Conservation (phyloP, 2,113 vertebrate genomes). For the Parus major region DNA sequence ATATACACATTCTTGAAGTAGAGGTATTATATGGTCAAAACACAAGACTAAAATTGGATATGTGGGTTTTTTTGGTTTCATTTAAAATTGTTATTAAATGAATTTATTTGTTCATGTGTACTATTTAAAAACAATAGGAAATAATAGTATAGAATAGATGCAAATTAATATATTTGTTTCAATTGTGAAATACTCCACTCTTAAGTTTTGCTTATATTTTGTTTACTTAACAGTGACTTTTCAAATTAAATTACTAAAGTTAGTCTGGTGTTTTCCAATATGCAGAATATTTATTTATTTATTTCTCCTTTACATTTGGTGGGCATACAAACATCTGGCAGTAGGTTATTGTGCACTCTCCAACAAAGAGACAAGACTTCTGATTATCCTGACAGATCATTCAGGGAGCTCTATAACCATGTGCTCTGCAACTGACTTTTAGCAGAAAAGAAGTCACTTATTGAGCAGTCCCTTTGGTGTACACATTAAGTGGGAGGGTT, state of each 20-base stretch:
- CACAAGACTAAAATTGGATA: not conserved
- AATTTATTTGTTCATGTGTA: not conserved
- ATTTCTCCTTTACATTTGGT: not conserved
- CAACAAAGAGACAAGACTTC: not conserved
- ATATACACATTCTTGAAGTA: not conserved
- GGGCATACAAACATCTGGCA: not conserved
- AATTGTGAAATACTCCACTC: not conserved
- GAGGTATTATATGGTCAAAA: not conserved
- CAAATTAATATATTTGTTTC: not conserved
- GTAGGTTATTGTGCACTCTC: not conserved
- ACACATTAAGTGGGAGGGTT: slow-evolving; percentile 67
- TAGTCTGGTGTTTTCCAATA: not conserved
- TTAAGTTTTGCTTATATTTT: not conserved
- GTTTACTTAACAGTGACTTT: not conserved
- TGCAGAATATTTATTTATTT: not conserved
- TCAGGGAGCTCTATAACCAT: not conserved
- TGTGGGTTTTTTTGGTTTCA: not conserved
- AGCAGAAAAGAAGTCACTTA: not conserved
- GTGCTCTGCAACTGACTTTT: slow-evolving; percentile 3
- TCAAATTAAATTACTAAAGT: not conserved
- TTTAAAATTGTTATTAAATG: not conserved
- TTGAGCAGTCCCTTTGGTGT: slow-evolving; percentile 28
- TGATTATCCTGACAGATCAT: not conserved
- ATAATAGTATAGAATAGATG: not conserved
- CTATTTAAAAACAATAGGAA: not conserved